Conservation (phyloP, 2,113 vertebrate species). For the Lophochroa leadbeateri region DNA sequence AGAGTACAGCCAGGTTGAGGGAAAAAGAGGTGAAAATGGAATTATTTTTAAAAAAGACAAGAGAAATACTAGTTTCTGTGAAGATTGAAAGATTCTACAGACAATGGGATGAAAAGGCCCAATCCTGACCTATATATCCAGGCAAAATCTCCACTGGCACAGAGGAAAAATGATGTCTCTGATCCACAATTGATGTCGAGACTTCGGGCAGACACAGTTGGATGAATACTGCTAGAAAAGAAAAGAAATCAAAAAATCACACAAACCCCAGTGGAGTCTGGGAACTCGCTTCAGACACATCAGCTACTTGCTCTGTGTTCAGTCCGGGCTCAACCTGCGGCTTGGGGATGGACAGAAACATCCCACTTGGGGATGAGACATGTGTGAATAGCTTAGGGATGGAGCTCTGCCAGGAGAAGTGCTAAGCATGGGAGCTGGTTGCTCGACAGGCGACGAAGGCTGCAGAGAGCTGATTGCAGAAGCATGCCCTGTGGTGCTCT, state of each 20-base stretch:
- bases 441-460: accelerated
- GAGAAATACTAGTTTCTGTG: not conserved
- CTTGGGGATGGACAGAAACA: not conserved
- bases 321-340: accelerated
- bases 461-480: accelerated
- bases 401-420: not conserved
- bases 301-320: accelerated
- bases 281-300: accelerated
- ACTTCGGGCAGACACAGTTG: not conserved
- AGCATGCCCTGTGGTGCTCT: accelerated
- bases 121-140: not conserved
- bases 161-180: not conserved
- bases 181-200: not conserved
- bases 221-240: not conserved
- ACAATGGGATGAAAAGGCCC: not conserved
- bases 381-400: accelerated
- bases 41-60: not conserved
- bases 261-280: not conserved
- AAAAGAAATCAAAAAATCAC: not conserved
- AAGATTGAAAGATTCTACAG: not conserved
- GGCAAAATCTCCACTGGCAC: not conserved
- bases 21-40: not conserved
- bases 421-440: accelerated
- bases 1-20: not conserved
- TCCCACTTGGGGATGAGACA: accelerated